Percentiles rank a stretch among this genome's conserved stretches.
Evolutionary conservation across 2,113 vertebrate species (phyloP).

Genomic region (Dromas ardeola): DNA sequence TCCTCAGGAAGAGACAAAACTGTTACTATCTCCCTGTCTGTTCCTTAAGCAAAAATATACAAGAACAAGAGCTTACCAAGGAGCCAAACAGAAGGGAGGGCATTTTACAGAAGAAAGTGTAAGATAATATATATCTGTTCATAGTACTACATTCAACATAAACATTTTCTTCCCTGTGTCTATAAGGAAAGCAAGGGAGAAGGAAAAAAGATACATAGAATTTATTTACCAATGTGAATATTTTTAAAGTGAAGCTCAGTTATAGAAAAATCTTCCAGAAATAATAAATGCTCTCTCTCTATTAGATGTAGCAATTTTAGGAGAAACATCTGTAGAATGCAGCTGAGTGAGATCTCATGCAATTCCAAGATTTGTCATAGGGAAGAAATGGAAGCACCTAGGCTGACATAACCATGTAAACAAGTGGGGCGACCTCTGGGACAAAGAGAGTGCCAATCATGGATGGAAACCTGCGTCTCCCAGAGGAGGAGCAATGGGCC

Average conservation of each 20-base stretch:
- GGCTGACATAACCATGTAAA: neutral
- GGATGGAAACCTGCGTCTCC: neutral
- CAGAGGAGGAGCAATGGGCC: neutral
- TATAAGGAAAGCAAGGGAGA: neutral
- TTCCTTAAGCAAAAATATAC: neutral
- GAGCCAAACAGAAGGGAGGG: neutral
- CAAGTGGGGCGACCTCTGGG: neutral
- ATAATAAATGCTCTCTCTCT: neutral
- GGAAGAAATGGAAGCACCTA: neutral
- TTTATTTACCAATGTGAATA: neutral
- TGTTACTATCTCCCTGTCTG: neutral
- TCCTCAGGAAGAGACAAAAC: neutral
- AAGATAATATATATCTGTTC: neutral
- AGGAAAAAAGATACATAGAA: neutral
- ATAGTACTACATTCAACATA: neutral
- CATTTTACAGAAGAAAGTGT: neutral
- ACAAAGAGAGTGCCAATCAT: neutral
- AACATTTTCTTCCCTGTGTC: neutral
- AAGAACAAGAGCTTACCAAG: neutral
- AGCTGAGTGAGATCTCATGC: neutral
- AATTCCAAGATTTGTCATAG: neutral
- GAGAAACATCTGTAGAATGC: neutral
- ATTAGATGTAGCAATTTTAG: neutral
- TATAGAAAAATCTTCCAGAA: neutral
- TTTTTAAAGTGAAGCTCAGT: neutral